Evolutionary conservation across 2,888 invertebrate genomes (phyloP), one percentile per base, ranked within the genome.

Genomic region (Ophion costatus): DNA sequence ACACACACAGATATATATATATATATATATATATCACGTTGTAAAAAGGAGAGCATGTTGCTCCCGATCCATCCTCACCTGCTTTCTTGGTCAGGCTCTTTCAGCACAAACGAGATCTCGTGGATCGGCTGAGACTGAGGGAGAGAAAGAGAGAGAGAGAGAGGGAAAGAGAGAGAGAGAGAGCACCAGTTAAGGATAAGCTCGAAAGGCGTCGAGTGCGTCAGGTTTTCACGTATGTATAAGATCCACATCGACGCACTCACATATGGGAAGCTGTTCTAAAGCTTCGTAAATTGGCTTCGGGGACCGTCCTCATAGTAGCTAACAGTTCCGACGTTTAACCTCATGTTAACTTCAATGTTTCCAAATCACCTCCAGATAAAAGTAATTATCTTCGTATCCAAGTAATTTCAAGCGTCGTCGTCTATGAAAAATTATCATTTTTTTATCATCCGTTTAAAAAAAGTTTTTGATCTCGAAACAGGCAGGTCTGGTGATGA

Each of bases 11-110:
- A 59, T 3, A 22, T 63, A 45, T 45, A 9, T 69, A 57, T 82
- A 73, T 80, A 69, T 51, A 45, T 45, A 45, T 61, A 29, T 75
- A 61, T 61, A 81, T 73, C 33, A 14, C 20, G 61, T 38, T 75
- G 69, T 69, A 63, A 83, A 78, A 84, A 66, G 57, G 81, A 75
- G 75, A 84, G 80, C 80, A 76, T 80, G 85, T 77, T 85, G 85
- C 85, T 80, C 80, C 85, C 77, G 82, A 85, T 85, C 82, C 82
- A 82, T 85, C 85, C 82, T 85, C 85, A 85, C 85, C 85, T 85
- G 85, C 82, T 80, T 73, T 80, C 80, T 79, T 56, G 80, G 76
- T 82, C 80, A 64, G 80, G 73, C 76, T 85, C 82, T 79, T 71
- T 74, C 64, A 74, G 80, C 77, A 77, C 77, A 85, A 85, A 85